Evolutionary conservation across 2,113 vertebrate genomes (phyloP), one percentile per base, ranked within the genome.

Genomic region (Calidris pygmaea): DNA sequence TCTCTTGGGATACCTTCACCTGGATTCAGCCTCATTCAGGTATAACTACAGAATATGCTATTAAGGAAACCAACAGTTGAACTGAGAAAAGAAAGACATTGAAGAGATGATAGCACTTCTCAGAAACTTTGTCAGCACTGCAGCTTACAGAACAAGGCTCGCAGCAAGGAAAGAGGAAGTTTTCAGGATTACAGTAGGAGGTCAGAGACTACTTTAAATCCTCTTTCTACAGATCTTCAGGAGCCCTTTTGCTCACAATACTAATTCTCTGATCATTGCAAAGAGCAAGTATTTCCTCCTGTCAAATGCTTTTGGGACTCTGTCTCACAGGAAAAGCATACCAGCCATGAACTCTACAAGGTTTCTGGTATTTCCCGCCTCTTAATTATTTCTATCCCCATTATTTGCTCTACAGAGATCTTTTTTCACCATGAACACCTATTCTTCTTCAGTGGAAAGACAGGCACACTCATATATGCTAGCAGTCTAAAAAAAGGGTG

Each of bases 21-120:
- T 24, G 6, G 14, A 4, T 8, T 52, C 55, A 32, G 14, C 43
- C 8, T 11, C 39, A 9, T 34, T 8, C 60, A 41, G 29, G 0
- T 5, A 15, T 14, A 16, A 15, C 48, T 21, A 50, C 0, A 8
- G 3, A 16, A 4, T 8, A 34, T 3, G 58, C 58, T 34, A 35
- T 13, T n/a, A 4, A 24, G 27, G 53, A 74, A 47, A 32, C 17
- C 71, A n/a, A 18, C 9, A 26, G 60, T 0, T n/a, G 34, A 62
- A 35, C 5, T 10, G 21, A 37, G 47, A 79, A 3, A 56, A 55
- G 43, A 37, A 3, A 79, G 20, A 35, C 30, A 19, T 8, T 3
- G 0, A 47, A 9, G 22, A 32, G 22, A 16, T 3, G 52, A 71
- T 5, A 73, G 22, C 34, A 53, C 24, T 50, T 37, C 58, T 66